Evolutionary conservation across 2,888 invertebrate species (phyloP), one percentile per base, ranked within the genome.

Genomic region (Sycophila texana): DNA sequence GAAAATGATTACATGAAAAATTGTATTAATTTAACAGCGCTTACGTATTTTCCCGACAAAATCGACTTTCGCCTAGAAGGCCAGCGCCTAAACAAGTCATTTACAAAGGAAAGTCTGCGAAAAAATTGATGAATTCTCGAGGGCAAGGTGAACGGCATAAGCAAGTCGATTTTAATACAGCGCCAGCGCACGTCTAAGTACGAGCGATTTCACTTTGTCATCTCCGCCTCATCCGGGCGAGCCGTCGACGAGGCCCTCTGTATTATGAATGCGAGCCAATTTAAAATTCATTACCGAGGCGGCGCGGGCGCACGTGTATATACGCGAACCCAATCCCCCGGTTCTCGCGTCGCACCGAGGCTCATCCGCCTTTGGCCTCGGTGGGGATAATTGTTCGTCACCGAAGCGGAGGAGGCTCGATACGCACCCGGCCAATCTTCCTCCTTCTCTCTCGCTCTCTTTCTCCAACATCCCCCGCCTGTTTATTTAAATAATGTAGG

Each of bases 401-500:
- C 87, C 86, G 86, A 79, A 84, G 83, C 84, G 81, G 74, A 71
- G 76, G 53, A 79, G 72, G 75, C 71, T 71, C 74, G 74, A 79
- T 80, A 74, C 39, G 80, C 47, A 80, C 79, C 83, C 81, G 74
- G 83, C 81, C 85, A 84, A 83, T 81, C 79, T 82, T 82, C 85
- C 84, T 85, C 88, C 87, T 88, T 89, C 30, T 30, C 30, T 30
- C 30, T 63, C 39, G 63, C 18, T n/a, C n/a, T 81, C 79, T 82
- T 82, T 85, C 84, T 85, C 87, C 87, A 74, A 84, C 81, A 76
- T 80, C 78, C 82, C 80, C 80, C 82, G 82, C 88, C 88, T 89
- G 89, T 90, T 90, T 90, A 89, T 89, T 90, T 89, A 89, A 90
- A 90, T 90, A 89, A 89, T 88, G 87, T 85, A 87, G 18, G 47